Evolutionary conservation across 2,113 vertebrate genomes (phyloP), one percentile per base, ranked within the genome.

Genomic region (Myrmophylax atrothorax): DNA sequence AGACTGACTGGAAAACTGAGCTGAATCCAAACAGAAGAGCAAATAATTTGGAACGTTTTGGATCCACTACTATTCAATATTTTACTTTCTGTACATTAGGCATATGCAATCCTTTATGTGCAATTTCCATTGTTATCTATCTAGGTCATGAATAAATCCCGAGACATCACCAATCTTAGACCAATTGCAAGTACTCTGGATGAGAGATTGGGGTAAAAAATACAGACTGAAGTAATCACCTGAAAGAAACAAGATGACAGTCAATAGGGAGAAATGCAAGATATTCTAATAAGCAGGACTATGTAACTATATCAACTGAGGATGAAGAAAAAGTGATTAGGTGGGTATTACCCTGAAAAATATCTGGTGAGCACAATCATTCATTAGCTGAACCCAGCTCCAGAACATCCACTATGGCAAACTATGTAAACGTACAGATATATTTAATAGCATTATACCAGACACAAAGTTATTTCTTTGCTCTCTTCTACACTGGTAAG

Each of bases 61-160:
- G 33, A 94, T 69, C 25, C 35, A 55, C 38, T 64, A 69, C 64
- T 79, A 67, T 52, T 70, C 40, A 82, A 3, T 63, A 82, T 59
- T 91, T 77, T 63, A 44, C 16, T 50, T 91, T 75, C 56, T 75
- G 42, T 74, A 74, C 12, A 53, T 92, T 73, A 74, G 9, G 62
- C 14, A 55, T 74, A 78, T 50, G 40, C 38, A 89, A 78, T 47
- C 24, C 33, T 87, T 81, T 82, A 75, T 40, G 40, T 75, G 33
- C 29, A 59, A 93, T 91, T 94, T 87, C 81, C 82, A 38, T 47
- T 72, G 31, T 85, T 76, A 64, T 46, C 33, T 79, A 77, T 33
- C 35, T 78, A 89, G 69, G 84, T 89, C 85, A 87, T 14, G 12
- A 89, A 94, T 87, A 90, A 91, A 93, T 82, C 35, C 66, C 74